Evolutionary conservation across 2,888 invertebrate genomes (phyloP).

Genomic region (Aelia acuminata): DNA sequence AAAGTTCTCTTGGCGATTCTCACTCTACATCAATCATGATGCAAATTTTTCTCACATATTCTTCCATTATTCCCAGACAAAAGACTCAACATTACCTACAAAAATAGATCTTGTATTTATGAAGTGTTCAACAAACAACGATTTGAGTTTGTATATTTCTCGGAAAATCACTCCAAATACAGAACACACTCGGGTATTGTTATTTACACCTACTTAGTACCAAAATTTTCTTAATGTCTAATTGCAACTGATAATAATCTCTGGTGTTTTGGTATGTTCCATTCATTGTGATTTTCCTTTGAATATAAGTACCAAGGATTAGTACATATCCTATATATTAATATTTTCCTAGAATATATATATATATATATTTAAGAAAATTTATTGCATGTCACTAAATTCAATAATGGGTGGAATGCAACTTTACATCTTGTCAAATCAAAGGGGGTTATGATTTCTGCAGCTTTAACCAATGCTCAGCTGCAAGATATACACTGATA

Average conservation of each 20-base stretch:
- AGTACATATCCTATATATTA: not conserved
- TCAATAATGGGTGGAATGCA: conserved; percentile 56
- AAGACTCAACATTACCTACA: conserved; percentile 52
- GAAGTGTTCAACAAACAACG: conserved; percentile 53
- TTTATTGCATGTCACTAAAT: conserved; percentile 50
- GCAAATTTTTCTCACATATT: conserved; percentile 6
- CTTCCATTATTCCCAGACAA: conserved; percentile 12
- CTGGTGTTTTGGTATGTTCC: conserved; percentile 7
- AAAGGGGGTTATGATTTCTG: conserved; percentile 8
- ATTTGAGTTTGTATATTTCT: conserved; percentile 31
- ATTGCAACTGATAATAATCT: conserved; percentile 28
- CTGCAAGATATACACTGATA: conserved; percentile 31
- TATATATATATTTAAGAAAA: not conserved
- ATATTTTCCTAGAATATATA: not conserved
- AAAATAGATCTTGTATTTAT: conserved; percentile 58
- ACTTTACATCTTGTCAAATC: conserved; percentile 8
- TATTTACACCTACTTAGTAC: conserved; percentile 52
- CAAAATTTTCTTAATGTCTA: conserved; percentile 42
- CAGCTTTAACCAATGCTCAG: not conserved
- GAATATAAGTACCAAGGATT: not conserved
- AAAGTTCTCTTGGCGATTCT: conserved; percentile 52
- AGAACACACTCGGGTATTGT: conserved; percentile 3
- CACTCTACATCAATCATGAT: not conserved
- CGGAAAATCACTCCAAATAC: conserved; percentile 48
- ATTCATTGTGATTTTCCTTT: conserved; percentile 41